phyloP scores from a whole-genome alignment of 1,140 invertebrate species.

The Panagrolaimus sp. region DNA sequence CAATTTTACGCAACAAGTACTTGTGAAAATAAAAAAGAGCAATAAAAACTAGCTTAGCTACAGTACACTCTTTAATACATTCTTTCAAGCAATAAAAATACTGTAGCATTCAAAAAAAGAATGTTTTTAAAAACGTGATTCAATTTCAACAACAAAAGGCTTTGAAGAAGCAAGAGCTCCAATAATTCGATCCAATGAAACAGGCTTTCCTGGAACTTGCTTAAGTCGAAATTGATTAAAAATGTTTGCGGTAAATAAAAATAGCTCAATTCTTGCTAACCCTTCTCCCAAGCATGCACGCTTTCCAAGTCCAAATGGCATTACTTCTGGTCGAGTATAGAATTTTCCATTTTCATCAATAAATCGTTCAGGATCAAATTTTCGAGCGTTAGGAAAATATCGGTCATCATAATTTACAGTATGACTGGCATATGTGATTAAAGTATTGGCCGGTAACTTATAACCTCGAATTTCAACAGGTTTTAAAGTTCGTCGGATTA shows the following conservation, averaged over 20 bases:
- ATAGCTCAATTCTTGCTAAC: neutral
- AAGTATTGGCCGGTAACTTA: neutral
- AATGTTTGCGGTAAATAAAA: neutral
- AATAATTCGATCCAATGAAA: too few relatives aligned
- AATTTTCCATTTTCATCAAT: constrained; percentile 10
- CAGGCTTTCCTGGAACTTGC: too few relatives aligned
- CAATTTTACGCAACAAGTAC: too few relatives aligned
- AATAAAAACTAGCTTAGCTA: too few relatives aligned
- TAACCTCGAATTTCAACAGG: neutral
- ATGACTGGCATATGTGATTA: neutral
- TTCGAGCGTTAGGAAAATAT: neutral
- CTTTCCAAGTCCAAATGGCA: constrained; percentile 4
- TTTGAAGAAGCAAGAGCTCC: too few relatives aligned
- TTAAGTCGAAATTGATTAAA: constrained; percentile 1
- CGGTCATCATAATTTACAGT: constrained; percentile 2
- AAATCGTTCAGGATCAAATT: neutral
- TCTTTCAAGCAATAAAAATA: too few relatives aligned
- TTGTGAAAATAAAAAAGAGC: too few relatives aligned
- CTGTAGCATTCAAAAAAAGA: too few relatives aligned
- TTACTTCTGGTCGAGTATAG: neutral
- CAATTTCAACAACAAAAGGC: neutral
- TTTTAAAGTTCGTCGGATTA: constrained; percentile 1
- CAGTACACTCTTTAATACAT: too few relatives aligned
- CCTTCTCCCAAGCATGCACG: neutral
- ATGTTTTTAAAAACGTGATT: neutral